phyloP scores from a whole-genome alignment of 2,797 vertebrate species.

The Lepilemur ruficaudatus region DNA sequence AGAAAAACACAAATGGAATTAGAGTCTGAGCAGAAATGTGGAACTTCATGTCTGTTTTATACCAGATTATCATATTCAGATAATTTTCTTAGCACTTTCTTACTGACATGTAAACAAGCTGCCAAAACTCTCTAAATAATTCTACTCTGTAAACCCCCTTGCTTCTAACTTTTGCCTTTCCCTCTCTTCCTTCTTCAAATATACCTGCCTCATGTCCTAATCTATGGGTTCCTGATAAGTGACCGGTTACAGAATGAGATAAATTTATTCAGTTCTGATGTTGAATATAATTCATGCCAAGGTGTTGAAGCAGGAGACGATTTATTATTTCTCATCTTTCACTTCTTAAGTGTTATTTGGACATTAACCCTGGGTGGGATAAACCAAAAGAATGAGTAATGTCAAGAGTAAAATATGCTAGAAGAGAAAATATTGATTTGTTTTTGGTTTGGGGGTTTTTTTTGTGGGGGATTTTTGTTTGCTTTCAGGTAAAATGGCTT shows the following conservation, averaged over 20 bases:
- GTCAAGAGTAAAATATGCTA: not conserved
- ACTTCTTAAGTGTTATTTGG: not conserved
- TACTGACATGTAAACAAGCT: not conserved
- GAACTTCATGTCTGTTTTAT: not conserved
- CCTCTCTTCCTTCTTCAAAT: not conserved
- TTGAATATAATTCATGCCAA: not conserved
- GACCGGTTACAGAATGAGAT: not conserved
- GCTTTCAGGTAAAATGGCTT: not conserved
- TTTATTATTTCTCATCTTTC: not conserved
- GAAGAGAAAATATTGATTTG: not conserved
- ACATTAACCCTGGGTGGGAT: not conserved
- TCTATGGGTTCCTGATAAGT: not conserved
- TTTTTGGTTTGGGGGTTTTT: not conserved
- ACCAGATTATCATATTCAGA: not conserved
- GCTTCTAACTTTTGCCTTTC: not conserved
- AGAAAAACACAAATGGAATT: not conserved
- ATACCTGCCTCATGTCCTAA: not conserved
- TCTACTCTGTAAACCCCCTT: too few relatives aligned
- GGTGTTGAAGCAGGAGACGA: not conserved
- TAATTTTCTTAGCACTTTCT: not conserved
- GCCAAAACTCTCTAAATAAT: not conserved
- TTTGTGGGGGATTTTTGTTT: not conserved
- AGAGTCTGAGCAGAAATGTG: not conserved
- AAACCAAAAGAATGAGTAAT: not conserved
- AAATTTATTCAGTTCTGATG: not conserved